phyloP scores from a whole-genome alignment of 2,888 invertebrate species.

The Halocaridina rubra region DNA sequence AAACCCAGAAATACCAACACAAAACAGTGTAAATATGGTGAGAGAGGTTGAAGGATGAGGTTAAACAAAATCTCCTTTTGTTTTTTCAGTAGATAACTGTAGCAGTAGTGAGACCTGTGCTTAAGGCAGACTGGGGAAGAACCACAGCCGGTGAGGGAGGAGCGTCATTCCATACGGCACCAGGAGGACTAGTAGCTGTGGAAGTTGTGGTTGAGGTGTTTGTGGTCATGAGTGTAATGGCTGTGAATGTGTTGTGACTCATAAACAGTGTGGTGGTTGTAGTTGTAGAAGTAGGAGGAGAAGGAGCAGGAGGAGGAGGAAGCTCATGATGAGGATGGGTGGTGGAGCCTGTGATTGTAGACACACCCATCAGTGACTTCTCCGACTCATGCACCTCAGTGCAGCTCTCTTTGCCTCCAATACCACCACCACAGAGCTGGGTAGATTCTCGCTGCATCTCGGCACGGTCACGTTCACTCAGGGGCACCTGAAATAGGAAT shows the following conservation, averaged over 20 bases:
- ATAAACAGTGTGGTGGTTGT: not conserved
- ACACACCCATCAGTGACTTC: constrained; percentile 56
- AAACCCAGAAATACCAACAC: too few relatives aligned
- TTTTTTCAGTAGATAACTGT: constrained; percentile 18
- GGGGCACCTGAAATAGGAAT: constrained; percentile 36
- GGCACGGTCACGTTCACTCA: constrained; percentile 50
- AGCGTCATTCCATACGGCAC: constrained; percentile 47
- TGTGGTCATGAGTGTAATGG: not conserved
- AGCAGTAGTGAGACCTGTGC: constrained; percentile 43
- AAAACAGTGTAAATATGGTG: not conserved
- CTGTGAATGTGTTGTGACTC: not conserved
- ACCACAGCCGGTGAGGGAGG: constrained; percentile 2
- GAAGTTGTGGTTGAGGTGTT: constrained; percentile 25
- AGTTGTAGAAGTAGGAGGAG: not conserved
- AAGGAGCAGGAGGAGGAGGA: constrained; percentile 13
- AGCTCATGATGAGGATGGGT: constrained; percentile 40
- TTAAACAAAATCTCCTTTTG: not conserved
- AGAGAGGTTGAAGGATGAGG: not conserved
- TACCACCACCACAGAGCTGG: not conserved
- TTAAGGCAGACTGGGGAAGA: constrained; percentile 31
- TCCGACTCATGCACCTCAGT: constrained; percentile 44
- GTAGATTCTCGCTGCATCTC: constrained; percentile 37
- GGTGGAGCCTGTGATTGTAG: not conserved
- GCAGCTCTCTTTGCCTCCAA: constrained; percentile 37
- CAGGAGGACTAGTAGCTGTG: constrained; percentile 42